A percentile compares a stretch with the other conserved stretches of the same genome.
Evolutionary conservation across 2,888 invertebrate species (phyloP).

Genomic region (Carcina quercana): DNA sequence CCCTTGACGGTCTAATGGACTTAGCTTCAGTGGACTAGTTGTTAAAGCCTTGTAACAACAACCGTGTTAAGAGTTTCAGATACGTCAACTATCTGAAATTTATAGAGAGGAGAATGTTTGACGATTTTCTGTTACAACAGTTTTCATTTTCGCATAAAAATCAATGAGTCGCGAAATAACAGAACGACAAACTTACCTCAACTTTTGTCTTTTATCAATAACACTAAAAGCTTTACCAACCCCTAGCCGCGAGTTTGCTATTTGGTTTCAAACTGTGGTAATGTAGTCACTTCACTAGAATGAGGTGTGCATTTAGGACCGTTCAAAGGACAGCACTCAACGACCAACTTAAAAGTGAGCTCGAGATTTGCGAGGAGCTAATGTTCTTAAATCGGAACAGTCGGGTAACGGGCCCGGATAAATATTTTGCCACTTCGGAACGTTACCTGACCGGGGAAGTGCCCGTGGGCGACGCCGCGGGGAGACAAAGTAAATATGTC

Average conservation of each 20-base stretch:
- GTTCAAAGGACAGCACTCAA: background rate
- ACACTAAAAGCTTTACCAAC: no score
- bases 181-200: no score
- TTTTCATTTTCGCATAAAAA: no score
- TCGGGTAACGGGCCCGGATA: slow-evolving; percentile 61
- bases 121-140: no score
- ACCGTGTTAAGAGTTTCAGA: slow-evolving; percentile 25
- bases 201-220: no score
- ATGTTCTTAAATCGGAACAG: slow-evolving; percentile 63
- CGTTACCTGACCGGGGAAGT: slow-evolving; percentile 70
- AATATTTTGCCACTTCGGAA: slow-evolving; percentile 70
- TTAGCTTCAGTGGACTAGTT: slow-evolving; percentile 46
- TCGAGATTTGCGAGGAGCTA: slow-evolving; percentile 48
- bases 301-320: background rate
- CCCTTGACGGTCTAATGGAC: slow-evolving; percentile 49
- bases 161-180: no score
- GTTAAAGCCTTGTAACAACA: slow-evolving; percentile 31
- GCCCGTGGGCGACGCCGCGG: slow-evolving; percentile 55
- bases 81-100: slow-evolving; percentile 2
- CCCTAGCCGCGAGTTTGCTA: no score
- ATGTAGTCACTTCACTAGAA: no score
- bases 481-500: slow-evolving; percentile 74
- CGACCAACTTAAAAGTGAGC: slow-evolving; percentile 22
- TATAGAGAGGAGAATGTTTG: background rate
- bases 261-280: no score